A percentile compares a stretch with the other conserved stretches of the same genome.
These are phyloP conservation scores for Agonopterix subpropinquella DNA, from an alignment of 2,888 invertebrate genomes.

Conservation along the genomic window DNA sequence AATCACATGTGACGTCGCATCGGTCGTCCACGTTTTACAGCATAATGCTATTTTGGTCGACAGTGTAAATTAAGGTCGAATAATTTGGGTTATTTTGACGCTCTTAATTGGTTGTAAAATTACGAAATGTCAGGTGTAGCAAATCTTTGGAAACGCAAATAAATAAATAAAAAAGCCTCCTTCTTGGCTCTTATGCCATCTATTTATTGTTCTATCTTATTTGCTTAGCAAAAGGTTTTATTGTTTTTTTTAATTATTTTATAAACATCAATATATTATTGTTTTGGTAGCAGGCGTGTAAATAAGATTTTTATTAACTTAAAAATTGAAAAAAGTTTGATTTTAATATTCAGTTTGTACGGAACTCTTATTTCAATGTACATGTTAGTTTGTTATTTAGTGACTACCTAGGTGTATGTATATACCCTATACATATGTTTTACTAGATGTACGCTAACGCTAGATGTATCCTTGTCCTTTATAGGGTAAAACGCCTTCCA, in stretches of 20 bases:
- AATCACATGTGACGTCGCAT: too few species aligned
- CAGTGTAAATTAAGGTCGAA: too few species aligned
- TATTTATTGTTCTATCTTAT: conserved; percentile 53
- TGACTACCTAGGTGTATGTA: conserved; percentile 56
- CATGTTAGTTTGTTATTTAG: conserved; percentile 69
- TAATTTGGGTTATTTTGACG: too few species aligned
- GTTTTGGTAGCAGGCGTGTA: conserved; percentile 58
- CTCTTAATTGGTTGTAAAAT: not conserved
- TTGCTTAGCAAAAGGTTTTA: conserved; percentile 62
- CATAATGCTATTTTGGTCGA: too few species aligned
- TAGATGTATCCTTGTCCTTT: conserved; percentile 29
- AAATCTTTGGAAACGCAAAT: too few species aligned
- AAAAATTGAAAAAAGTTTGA: conserved; percentile 21
- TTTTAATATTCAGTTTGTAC: conserved; percentile 29
- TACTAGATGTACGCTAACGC: conserved; percentile 36
- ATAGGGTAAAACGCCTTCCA: conserved; percentile 5
- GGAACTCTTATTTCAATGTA: conserved; percentile 40
- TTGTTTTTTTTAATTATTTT: conserved; percentile 41
- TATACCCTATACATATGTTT: conserved; percentile 48
- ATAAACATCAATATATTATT: conserved; percentile 40
- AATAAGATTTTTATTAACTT: conserved; percentile 70
- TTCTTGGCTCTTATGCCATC: conserved; percentile 23
- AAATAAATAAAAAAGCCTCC: not conserved
- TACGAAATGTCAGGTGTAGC: too few species aligned
- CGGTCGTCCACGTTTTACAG: too few species aligned